Conservation (phyloP, 2,888 invertebrate species). For the Dendrolimus houi region DNA sequence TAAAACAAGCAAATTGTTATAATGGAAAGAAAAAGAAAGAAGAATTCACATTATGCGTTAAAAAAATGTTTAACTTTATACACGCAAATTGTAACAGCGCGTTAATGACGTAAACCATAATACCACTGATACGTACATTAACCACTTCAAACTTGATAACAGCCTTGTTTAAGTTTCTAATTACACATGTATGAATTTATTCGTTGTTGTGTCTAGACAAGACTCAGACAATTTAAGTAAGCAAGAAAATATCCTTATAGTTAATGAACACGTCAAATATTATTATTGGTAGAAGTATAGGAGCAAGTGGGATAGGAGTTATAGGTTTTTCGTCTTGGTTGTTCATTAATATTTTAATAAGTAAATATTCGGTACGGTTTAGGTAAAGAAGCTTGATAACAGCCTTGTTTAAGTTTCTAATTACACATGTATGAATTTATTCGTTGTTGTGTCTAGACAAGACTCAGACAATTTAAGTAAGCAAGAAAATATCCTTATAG, state of each 20-base stretch:
- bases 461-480: constrained; percentile 15
- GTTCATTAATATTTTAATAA: too few relatives aligned
- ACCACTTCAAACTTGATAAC: constrained; percentile 11
- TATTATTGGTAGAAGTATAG: background rate
- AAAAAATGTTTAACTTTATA: too few relatives aligned
- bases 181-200: constrained; percentile 13
- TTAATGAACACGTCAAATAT: background rate
- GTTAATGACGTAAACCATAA: background rate
- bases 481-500: constrained; percentile 3
- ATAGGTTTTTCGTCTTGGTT: too few relatives aligned
- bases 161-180: constrained; percentile 11
- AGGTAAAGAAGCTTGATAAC: constrained; percentile 16
- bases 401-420: constrained; percentile 11
- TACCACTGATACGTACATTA: constrained; percentile 10
- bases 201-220: constrained; percentile 24
- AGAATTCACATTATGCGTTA: too few relatives aligned
- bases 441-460: constrained; percentile 24
- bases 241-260: constrained; percentile 3
- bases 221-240: constrained; percentile 15
- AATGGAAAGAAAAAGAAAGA: too few relatives aligned
- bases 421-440: constrained; percentile 13
- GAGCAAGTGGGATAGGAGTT: too few relatives aligned
- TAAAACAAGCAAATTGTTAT: too few relatives aligned
- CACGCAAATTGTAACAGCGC: background rate
- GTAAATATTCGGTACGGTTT: too few relatives aligned